Evolutionary conservation across 1,140 invertebrate species (phyloP), one percentile per base, ranked within the genome.

Genomic region (Palaemon carinicauda): DNA sequence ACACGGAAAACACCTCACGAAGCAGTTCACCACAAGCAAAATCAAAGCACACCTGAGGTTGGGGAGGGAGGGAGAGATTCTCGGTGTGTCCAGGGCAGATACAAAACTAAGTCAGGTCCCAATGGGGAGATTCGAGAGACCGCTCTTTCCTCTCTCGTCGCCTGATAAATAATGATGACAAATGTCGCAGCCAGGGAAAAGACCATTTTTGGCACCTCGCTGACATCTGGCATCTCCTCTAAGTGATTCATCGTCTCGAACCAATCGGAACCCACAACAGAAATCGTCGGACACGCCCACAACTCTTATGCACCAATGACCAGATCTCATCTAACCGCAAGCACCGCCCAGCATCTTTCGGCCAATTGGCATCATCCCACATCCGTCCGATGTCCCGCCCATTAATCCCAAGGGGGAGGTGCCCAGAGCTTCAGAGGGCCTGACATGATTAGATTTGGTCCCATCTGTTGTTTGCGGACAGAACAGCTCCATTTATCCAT

Each of bases 381-480:
- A 73, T 41, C 24, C 65, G 31, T 51, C 19, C 29, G 33, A 29
- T n/a, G 24, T 14, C 3, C 33, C 51, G 15, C 27, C 21, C 12
- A 5, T 24, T 14, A 31, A 21, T 69, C 21, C n/a, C 19, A 51
- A n/a, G 31, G 52, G 85, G 79, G 85, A 3, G 65, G 71, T 71
- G 19, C 33, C n/a, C 31, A 31, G 51, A 74, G 77, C 41, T 41
- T 7, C 41, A 41, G 74, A 78, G 73, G 51, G 80, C 56, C 74
- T 29, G 75, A 41, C 71, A 78, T 82, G 87, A 88, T 88, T 82
- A 82, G 87, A 88, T 82, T 87, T 87, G 33, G 87, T 56, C 87
- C 87, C 87, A 88, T 88, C 87, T 88, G 87, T 82, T 88, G 87
- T 88, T 88, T 88, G 80, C 80, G 82, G 85, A 89, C 80, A 89